These are phyloP conservation scores for Idaea dimidiata DNA, from an alignment of 2,888 invertebrate genomes.

Conservation along the genomic window DNA sequence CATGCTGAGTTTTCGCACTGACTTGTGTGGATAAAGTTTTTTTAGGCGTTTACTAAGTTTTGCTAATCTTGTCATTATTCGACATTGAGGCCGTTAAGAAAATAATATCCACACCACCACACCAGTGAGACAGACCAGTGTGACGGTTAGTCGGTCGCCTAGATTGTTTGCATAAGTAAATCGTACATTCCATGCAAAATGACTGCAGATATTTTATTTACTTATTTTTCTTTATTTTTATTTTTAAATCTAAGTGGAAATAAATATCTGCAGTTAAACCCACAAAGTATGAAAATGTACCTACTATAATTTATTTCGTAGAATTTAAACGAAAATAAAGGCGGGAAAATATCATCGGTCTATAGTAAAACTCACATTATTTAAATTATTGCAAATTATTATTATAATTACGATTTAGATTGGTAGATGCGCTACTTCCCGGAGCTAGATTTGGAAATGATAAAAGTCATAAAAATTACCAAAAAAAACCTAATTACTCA, in stretches of 20 bases:
- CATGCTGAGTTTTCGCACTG: no score
- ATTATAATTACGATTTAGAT: conserved; percentile 52
- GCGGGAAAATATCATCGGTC: conserved; percentile 45
- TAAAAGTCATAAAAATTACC: conserved; percentile 46
- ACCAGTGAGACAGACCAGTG: no score
- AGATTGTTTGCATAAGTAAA: background rate
- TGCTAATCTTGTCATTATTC: no score
- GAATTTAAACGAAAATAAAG: conserved; percentile 40
- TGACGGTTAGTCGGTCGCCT: no score
- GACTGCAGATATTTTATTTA: conserved; percentile 39
- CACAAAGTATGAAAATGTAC: background rate
- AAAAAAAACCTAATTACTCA: conserved; percentile 31
- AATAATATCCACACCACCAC: no score
- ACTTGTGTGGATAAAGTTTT: no score
- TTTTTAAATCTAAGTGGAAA: conserved; percentile 34
- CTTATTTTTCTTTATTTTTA: background rate
- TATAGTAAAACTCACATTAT: conserved; percentile 44
- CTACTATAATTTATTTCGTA: conserved; percentile 48
- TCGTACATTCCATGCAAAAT: conserved; percentile 50
- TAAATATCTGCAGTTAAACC: conserved; percentile 36
- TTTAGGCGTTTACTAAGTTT: no score
- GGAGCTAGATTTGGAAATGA: conserved; percentile 63
- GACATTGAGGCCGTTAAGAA: no score
- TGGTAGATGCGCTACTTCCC: conserved; percentile 79
- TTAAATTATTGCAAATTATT: conserved; percentile 65